Evolutionary conservation across 2,113 vertebrate species (phyloP).

Genomic region (Ceyx cyanopectus): DNA sequence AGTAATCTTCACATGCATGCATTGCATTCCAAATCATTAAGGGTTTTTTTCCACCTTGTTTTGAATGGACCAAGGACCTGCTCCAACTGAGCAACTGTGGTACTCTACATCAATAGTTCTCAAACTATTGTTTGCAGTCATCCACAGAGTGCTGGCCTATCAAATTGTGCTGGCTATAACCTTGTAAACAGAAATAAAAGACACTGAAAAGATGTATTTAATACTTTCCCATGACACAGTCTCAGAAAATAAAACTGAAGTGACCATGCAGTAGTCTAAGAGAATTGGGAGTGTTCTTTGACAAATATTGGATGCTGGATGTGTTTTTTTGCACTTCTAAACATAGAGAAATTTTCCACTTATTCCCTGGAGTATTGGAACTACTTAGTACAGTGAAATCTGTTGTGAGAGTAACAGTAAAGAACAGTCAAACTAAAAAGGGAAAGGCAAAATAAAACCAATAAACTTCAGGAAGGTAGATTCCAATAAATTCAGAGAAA

Average conservation of each 20-base stretch:
- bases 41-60: not conserved
- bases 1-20: conserved; percentile 19
- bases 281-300: not conserved
- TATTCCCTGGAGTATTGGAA: not conserved
- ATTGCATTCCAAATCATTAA: conserved; percentile 40
- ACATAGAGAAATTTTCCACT: not conserved
- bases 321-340: not conserved
- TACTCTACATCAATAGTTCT: conserved; percentile 22
- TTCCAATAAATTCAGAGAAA: conserved; percentile 16
- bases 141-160: conserved; percentile 38
- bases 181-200: conserved; percentile 53
- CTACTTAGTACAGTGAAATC: not conserved
- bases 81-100: conserved; percentile 34
- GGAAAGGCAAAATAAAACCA: conserved; percentile 22
- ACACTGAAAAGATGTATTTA: conserved; percentile 32
- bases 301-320: not conserved
- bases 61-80: conserved; percentile 31
- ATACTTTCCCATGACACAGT: not conserved
- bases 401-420: not conserved
- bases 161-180: conserved; percentile 16
- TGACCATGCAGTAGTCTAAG: not conserved
- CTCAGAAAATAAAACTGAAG: conserved; percentile 3
- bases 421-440: not conserved
- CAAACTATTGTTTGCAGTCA: conserved; percentile 39
- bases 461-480: conserved; percentile 1